phyloP scores from a whole-genome alignment of 2,113 vertebrate species.

The Takifugu flavidus region DNA sequence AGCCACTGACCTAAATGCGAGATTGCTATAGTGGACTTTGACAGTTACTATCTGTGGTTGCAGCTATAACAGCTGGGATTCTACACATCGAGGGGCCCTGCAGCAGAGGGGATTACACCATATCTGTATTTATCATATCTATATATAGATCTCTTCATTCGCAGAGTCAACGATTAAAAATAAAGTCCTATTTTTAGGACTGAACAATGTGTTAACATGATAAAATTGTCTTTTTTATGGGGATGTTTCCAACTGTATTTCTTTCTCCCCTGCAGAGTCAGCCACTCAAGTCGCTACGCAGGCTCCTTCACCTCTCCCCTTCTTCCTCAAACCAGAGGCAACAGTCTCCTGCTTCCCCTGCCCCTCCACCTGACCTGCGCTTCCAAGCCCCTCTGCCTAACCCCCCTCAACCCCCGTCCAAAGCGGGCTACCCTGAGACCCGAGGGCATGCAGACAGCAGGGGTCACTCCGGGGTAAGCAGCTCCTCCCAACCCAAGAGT shows the following conservation, averaged over 20 bases:
- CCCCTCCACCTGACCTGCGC: slow-evolving; percentile 82
- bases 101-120: too few species aligned
- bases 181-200: too few species aligned
- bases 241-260: background rate
- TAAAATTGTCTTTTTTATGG: background rate
- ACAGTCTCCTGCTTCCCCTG: slow-evolving; percentile 77
- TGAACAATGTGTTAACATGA: too few species aligned
- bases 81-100: too few species aligned
- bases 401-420: slow-evolving; percentile 78
- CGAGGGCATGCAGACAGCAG: slow-evolving; percentile 64
- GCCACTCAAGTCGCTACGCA: slow-evolving; percentile 92
- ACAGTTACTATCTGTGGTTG: too few species aligned
- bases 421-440: slow-evolving; percentile 74
- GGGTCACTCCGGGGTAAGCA: slow-evolving; percentile 71
- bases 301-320: slow-evolving; percentile 91
- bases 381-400: slow-evolving; percentile 86
- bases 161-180: too few species aligned
- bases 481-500: slow-evolving; percentile 82
- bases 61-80: too few species aligned
- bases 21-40: too few species aligned
- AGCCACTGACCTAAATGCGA: too few species aligned
- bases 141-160: too few species aligned
- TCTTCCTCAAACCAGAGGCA: slow-evolving; percentile 82
- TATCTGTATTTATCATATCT: too few species aligned
- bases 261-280: slow-evolving; percentile 80